Conservation (phyloP, 2,888 invertebrate species). For the Chelonus formosanus region DNA sequence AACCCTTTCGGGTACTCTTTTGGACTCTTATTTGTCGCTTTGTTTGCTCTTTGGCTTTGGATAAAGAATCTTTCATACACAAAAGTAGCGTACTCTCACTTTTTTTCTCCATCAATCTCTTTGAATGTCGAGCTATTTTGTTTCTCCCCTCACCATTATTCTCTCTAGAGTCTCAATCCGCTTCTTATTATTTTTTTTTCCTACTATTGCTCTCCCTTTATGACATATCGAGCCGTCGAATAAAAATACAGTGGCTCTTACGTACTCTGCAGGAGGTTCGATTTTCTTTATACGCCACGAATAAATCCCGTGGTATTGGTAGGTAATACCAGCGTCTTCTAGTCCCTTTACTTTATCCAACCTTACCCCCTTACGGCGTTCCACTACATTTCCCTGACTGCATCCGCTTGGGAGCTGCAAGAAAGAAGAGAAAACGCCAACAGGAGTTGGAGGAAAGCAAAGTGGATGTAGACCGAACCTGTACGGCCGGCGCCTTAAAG, state of each 20-base stretch:
- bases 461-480: conserved; percentile 37
- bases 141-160: conserved; percentile 4
- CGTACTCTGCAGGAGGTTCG: conserved; percentile 31
- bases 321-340: conserved; percentile 47
- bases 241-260: conserved; percentile 47
- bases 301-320: conserved; percentile 56
- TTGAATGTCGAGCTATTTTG: conserved; percentile 17
- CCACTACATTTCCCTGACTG: conserved; percentile 55
- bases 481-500: conserved; percentile 46
- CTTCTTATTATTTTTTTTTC: conserved; percentile 28
- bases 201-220: conserved; percentile 10
- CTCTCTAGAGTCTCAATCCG: conserved; percentile 22
- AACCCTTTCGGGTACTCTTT: not conserved
- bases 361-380: conserved; percentile 45
- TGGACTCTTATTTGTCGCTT: conserved; percentile 17
- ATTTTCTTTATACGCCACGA: conserved; percentile 45
- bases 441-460: conserved; percentile 28
- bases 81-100: conserved; percentile 24
- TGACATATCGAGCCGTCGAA: conserved; percentile 37
- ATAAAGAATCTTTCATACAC: conserved; percentile 16
- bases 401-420: conserved; percentile 46
- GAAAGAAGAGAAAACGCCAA: conserved; percentile 15
- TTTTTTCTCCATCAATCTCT: conserved; percentile 30
- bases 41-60: conserved; percentile 23
- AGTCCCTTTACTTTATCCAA: conserved; percentile 34